Conservation (phyloP, 2,113 vertebrate genomes). For the Delphinapterus leucas region DNA sequence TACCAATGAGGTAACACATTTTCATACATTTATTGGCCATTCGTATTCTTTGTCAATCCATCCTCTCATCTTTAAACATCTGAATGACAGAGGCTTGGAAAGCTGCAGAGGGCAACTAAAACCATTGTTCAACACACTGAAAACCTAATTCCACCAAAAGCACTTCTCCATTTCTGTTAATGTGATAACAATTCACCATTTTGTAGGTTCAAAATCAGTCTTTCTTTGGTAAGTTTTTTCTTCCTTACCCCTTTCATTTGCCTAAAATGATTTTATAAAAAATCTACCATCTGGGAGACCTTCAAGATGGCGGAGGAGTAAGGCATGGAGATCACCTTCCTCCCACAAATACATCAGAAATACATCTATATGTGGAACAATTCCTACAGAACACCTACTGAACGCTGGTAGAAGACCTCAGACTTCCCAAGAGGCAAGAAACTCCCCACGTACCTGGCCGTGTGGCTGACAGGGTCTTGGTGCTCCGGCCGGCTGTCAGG, state of each 20-base stretch:
- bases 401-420: too few species aligned
- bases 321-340: too few species aligned
- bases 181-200: background rate
- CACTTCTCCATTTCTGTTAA: background rate
- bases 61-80: background rate
- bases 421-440: too few species aligned
- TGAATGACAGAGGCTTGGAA: background rate
- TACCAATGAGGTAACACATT: background rate
- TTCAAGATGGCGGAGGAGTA: too few species aligned
- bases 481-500: too few species aligned
- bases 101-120: background rate
- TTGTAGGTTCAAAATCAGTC: background rate
- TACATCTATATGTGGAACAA: too few species aligned
- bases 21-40: background rate
- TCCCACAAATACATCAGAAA: too few species aligned
- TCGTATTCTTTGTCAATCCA: background rate
- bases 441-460: too few species aligned
- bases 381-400: too few species aligned
- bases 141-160: background rate
- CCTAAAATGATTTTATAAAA: background rate
- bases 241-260: background rate
- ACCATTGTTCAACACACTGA: background rate
- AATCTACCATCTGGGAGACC: background rate
- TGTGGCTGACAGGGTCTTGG: too few species aligned
- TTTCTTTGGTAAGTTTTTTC: background rate